Conservation (phyloP, 2,113 vertebrate genomes). For the Pelvicachromis taeniatus region DNA sequence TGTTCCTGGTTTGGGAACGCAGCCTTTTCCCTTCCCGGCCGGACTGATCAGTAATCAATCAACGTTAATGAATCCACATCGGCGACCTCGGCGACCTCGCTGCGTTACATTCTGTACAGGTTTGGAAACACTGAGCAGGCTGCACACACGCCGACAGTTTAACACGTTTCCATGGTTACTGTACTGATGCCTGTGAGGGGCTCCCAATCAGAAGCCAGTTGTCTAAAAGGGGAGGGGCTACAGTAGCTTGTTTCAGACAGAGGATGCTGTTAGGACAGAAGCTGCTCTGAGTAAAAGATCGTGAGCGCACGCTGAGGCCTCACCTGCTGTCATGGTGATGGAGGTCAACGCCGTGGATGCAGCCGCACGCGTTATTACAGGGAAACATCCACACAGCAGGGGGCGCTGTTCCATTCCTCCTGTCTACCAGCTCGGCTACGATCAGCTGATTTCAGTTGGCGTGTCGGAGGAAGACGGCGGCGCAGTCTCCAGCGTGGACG, state of each 20-base stretch:
- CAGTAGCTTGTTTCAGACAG: not conserved
- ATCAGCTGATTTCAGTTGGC: not conserved
- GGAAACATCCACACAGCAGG: not conserved
- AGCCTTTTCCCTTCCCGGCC: not conserved
- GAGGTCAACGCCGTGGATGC: constrained; percentile 99
- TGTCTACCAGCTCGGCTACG: not conserved
- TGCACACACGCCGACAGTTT: not conserved
- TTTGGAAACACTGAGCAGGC: not conserved
- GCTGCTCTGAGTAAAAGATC: not conserved
- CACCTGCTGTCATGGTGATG: constrained; percentile 96
- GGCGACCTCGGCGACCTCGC: not conserved
- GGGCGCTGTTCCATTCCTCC: not conserved
- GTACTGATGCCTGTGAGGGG: not conserved
- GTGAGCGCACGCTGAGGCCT: not conserved
- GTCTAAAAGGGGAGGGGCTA: not conserved
- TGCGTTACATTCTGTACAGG: not conserved
- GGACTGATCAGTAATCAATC: not conserved
- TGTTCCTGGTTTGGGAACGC: not conserved
- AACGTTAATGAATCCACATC: not conserved
- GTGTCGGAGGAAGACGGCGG: not conserved
- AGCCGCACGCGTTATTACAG: not conserved
- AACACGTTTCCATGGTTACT: not conserved
- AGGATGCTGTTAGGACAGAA: fast-evolving
- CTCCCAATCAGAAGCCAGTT: not conserved
- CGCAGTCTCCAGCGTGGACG: not conserved